Evolutionary conservation across 2,888 invertebrate genomes (phyloP).

Genomic region (Anagyrus pseudococci): DNA sequence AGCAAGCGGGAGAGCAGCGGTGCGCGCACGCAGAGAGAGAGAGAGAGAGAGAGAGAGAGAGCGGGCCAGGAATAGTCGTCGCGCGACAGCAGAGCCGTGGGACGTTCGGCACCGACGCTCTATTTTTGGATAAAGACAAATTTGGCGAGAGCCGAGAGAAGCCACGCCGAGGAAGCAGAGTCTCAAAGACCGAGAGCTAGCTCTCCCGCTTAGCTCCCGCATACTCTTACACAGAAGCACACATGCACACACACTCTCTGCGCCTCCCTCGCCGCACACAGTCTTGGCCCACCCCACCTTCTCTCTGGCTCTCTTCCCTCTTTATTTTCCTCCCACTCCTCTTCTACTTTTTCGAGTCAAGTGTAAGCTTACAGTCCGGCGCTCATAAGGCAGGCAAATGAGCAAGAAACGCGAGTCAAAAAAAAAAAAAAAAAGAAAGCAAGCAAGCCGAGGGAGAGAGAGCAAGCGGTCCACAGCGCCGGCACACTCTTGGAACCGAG

Average conservation of each 20-base stretch:
- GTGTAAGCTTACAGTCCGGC: conserved; percentile 63
- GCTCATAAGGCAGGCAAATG: conserved; percentile 27
- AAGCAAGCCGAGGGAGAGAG: too few relatives aligned
- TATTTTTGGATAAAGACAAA: conserved; percentile 83
- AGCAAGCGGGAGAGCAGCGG: background rate
- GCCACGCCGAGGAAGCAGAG: too few relatives aligned
- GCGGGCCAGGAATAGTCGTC: conserved; percentile 59
- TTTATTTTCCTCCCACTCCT: conserved; percentile 8
- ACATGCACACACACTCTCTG: conserved; percentile 1
- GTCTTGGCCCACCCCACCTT: conserved; percentile 1
- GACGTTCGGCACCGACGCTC: conserved; percentile 44
- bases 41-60: too few relatives aligned
- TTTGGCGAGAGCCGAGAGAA: conserved; percentile 66
- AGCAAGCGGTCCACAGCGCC: too few relatives aligned
- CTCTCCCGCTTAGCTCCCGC: too few relatives aligned
- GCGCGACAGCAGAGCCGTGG: conserved; percentile 39
- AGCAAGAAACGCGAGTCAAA: background rate
- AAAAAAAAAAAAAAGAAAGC: conserved; percentile 10
- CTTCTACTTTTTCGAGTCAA: conserved; percentile 43
- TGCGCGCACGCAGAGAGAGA: background rate
- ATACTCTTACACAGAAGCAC: conserved; percentile 23
- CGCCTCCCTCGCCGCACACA: conserved; percentile 13
- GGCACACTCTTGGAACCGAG: too few relatives aligned
- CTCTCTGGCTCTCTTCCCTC: conserved; percentile 10
- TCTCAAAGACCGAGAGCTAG: too few relatives aligned